Percentiles rank a stretch among this genome's conserved stretches.
Evolutionary conservation across 2,888 invertebrate species (phyloP).

Genomic region (Idaea biselata): DNA sequence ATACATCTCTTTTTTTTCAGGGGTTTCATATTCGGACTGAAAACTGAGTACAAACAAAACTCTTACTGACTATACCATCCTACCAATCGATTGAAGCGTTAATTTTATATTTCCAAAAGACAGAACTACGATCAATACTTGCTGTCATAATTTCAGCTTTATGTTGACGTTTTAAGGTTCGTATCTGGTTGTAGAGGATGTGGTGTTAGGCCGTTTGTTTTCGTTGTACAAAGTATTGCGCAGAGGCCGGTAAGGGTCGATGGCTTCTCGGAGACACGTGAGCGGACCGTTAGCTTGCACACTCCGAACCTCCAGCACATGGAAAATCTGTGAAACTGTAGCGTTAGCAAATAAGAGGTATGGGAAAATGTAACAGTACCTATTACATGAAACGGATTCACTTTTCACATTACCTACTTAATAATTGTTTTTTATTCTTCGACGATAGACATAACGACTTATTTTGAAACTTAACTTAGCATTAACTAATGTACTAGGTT

Average conservation of each 20-base stretch:
- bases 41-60: constrained; percentile 31
- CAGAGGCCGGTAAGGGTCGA: constrained; percentile 77
- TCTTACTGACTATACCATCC: constrained; percentile 37
- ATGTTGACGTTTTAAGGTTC: constrained; percentile 16
- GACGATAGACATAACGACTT: too few species aligned
- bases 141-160: constrained; percentile 4
- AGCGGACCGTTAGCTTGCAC: constrained; percentile 72
- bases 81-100: constrained; percentile 51
- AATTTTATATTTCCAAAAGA: constrained; percentile 24
- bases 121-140: background rate
- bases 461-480: too few species aligned
- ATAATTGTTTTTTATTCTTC: background rate
- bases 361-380: constrained; percentile 21
- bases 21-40: background rate
- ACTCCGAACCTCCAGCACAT: constrained; percentile 63
- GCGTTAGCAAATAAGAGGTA: constrained; percentile 41
- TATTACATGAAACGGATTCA: constrained; percentile 14
- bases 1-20: background rate
- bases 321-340: constrained; percentile 64
- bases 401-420: background rate
- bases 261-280: constrained; percentile 76
- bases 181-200: constrained; percentile 12
- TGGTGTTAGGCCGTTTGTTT: constrained; percentile 35
- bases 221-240: constrained; percentile 57
- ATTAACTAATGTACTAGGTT: too few species aligned